phyloP scores from a whole-genome alignment of 2,113 vertebrate species.

The Oreochromis tanganicae region DNA sequence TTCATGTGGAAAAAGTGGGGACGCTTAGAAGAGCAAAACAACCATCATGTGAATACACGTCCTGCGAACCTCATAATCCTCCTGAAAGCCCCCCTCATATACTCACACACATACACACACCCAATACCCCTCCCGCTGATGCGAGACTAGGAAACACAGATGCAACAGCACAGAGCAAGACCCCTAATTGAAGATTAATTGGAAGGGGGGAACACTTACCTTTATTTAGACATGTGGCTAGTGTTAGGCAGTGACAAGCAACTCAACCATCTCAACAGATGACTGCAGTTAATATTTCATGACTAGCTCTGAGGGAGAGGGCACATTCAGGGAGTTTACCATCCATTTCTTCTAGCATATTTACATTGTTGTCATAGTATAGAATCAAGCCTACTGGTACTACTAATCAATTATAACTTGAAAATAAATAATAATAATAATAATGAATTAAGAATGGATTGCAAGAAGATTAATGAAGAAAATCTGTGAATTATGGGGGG shows the following conservation, averaged over 20 bases:
- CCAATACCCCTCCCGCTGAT: slow-evolving; percentile 25
- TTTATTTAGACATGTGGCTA: slow-evolving; percentile 72
- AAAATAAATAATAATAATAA: background rate
- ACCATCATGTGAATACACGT: slow-evolving; percentile 19
- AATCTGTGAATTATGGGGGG: rapidly evolving
- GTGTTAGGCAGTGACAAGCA: slow-evolving; percentile 44
- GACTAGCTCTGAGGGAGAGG: slow-evolving; percentile 25
- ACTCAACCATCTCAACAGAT: slow-evolving; percentile 64
- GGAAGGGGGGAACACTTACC: slow-evolving; percentile 38
- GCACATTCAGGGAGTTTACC: background rate
- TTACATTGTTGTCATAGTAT: background rate
- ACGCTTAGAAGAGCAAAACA: background rate
- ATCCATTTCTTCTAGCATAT: background rate
- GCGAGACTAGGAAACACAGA: slow-evolving; percentile 49
- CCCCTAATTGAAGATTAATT: slow-evolving; percentile 67
- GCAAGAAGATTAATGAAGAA: background rate
- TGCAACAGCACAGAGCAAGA: slow-evolving; percentile 49
- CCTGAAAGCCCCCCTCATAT: background rate
- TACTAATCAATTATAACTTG: background rate
- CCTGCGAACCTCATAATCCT: slow-evolving; percentile 21
- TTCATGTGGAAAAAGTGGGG: background rate
- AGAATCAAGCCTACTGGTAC: background rate
- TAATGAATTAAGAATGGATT: background rate
- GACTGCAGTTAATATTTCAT: slow-evolving; percentile 75
- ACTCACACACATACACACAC: background rate